Percentiles rank a stretch among this genome's conserved stretches.
Conservation (phyloP, 2,113 vertebrate species). For the Lucifuga dentata region DNA sequence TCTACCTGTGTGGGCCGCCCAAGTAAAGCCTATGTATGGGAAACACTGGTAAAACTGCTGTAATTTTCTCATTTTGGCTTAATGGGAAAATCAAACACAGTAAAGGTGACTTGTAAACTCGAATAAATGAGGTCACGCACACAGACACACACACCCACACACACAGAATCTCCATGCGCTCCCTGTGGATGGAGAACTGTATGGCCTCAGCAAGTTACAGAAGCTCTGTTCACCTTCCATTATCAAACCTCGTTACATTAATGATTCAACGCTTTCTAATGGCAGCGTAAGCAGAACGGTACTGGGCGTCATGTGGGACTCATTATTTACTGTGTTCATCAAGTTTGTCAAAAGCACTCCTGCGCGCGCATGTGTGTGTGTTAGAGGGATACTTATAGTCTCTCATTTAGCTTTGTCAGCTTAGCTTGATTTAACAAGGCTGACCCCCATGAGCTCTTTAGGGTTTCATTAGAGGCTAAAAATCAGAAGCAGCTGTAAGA, state of each 20-base stretch:
- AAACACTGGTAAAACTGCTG: no score
- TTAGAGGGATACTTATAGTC: conserved; percentile 7
- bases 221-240: conserved; percentile 1
- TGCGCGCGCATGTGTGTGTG: conserved; percentile 4
- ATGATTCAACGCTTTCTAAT: conserved; percentile 49
- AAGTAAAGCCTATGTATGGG: no score
- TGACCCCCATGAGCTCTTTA: conserved; percentile 4
- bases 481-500: background rate
- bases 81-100: no score
- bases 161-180: background rate
- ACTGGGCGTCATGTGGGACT: conserved; percentile 27
- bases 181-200: conserved; percentile 12
- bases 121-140: no score
- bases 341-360: conserved; percentile 43
- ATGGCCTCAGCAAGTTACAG: conserved; percentile 30
- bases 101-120: no score
- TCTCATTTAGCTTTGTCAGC: conserved; percentile 45
- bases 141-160: conserved; percentile 2
- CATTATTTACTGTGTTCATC: conserved; percentile 56
- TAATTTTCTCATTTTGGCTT: no score
- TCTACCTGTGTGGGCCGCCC: no score
- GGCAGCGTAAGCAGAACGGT: conserved; percentile 46
- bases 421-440: conserved; percentile 49
- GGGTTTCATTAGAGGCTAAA: conserved; percentile 1
- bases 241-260: conserved; percentile 50